These are phyloP conservation scores for Artemia sinica DNA, from an alignment of 2,888 invertebrate genomes.

Conservation along the genomic window DNA sequence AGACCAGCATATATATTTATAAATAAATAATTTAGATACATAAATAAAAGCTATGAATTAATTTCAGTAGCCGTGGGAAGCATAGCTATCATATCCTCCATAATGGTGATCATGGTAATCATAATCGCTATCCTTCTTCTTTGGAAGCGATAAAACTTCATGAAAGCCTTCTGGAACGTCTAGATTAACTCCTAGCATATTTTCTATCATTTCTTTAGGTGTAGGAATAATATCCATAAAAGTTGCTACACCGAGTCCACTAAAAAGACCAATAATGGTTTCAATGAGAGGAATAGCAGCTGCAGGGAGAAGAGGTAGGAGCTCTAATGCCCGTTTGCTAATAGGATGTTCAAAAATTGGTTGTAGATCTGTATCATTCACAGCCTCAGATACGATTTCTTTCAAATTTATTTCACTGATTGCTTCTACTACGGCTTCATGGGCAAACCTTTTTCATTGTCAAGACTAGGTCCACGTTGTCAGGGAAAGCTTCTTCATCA, in stretches of 20 bases:
- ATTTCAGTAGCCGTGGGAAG: too few relatives aligned
- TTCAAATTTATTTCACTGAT: neutral
- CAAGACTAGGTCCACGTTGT: too few relatives aligned
- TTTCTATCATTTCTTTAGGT: neutral
- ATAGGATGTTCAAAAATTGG: conserved; percentile 2
- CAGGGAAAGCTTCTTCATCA: too few relatives aligned
- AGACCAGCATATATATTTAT: too few relatives aligned
- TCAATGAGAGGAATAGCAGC: neutral
- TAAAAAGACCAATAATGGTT: neutral
- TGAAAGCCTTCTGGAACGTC: neutral
- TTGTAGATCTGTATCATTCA: neutral
- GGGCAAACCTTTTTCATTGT: too few relatives aligned
- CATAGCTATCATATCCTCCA: too few relatives aligned
- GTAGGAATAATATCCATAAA: neutral
- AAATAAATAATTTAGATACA: too few relatives aligned
- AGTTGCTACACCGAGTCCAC: neutral
- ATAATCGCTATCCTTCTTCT: neutral
- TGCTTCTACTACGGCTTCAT: neutral
- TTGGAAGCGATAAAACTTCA: neutral
- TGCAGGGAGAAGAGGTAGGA: conserved; percentile 5
- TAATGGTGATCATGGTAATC: neutral
- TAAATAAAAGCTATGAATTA: too few relatives aligned
- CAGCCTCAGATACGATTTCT: neutral
- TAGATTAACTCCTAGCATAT: neutral
- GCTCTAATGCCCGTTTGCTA: neutral